Percentiles rank a stretch among this genome's conserved stretches.
Conservation (phyloP, 1,140 invertebrate genomes). For the Diorhabda carinulata region DNA sequence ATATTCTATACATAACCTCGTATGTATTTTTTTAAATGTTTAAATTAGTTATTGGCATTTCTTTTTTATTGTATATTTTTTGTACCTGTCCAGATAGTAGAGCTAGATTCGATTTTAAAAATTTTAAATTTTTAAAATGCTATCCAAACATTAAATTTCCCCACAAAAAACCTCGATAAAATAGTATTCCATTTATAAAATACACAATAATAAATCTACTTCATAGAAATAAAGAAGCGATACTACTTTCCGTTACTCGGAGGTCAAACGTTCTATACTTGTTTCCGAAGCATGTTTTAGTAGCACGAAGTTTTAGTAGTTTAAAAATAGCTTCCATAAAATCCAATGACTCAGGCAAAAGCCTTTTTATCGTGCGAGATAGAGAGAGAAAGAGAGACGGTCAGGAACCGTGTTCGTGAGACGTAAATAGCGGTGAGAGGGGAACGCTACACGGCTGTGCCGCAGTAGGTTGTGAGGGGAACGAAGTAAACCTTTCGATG, state of each 20-base stretch:
- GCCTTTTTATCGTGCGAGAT: neutral
- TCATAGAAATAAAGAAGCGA: neutral
- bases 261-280: slow-evolving; percentile 15
- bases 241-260: slow-evolving; percentile 11
- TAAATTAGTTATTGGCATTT: too few species aligned
- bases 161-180: too few species aligned
- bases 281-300: slow-evolving; percentile 13
- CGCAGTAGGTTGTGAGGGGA: slow-evolving; percentile 3
- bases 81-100: too few species aligned
- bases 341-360: slow-evolving; percentile 12
- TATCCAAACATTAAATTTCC: too few species aligned
- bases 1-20: too few species aligned
- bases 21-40: too few species aligned
- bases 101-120: too few species aligned
- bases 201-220: too few species aligned
- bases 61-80: too few species aligned
- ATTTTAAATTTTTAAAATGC: too few species aligned
- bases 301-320: slow-evolving; percentile 2
- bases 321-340: slow-evolving; percentile 16
- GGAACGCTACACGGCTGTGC: neutral
- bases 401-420: neutral
- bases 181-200: too few species aligned
- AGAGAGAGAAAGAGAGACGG: slow-evolving; percentile 1
- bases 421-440: neutral
- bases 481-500: neutral